A percentile compares a stretch with the other conserved stretches of the same genome.
Evolutionary conservation across 2,888 invertebrate species (phyloP).

Genomic region (Digitonthophagus gazella): DNA sequence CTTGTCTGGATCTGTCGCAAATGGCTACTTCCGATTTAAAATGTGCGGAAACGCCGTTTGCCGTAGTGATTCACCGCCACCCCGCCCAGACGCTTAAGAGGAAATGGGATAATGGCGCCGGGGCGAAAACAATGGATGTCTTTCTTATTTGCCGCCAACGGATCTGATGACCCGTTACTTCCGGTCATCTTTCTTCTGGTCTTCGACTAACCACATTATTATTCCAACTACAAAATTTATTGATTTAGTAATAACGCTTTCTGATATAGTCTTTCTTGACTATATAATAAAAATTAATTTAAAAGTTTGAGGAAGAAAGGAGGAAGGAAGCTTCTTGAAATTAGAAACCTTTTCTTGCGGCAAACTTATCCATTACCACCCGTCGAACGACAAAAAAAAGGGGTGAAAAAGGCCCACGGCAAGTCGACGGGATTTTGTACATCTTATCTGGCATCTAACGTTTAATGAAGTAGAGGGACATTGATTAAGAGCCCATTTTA

Average conservation of each 20-base stretch:
- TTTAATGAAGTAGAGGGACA: slow-evolving; percentile 50
- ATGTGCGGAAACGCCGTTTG: slow-evolving; percentile 33
- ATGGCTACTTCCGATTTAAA: slow-evolving; percentile 51
- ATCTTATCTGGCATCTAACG: slow-evolving; percentile 45
- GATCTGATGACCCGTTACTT: slow-evolving; percentile 38
- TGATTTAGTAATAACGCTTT: too few species aligned
- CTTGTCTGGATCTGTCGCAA: slow-evolving; percentile 46
- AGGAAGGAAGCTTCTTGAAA: too few species aligned
- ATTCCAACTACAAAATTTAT: neutral
- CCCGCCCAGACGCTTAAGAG: slow-evolving; percentile 29
- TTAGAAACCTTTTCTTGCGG: neutral
- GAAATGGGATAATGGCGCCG: slow-evolving; percentile 39
- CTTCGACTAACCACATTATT: neutral
- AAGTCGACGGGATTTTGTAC: slow-evolving; percentile 20
- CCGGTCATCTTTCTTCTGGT: slow-evolving; percentile 32
- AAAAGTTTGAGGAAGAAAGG: neutral
- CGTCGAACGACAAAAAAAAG: neutral
- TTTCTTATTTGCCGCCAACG: slow-evolving; percentile 38
- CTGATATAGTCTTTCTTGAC: too few species aligned
- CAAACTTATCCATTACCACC: slow-evolving; percentile 10
- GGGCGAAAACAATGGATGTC: slow-evolving; percentile 38
- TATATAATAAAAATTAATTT: too few species aligned
- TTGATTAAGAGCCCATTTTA: slow-evolving; percentile 51
- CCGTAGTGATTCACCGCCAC: slow-evolving; percentile 36
- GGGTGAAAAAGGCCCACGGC: slow-evolving; percentile 2